Base-by-base conservation (phyloP, 2,113 vertebrate species). In the Tupaia chinensis region DNA sequence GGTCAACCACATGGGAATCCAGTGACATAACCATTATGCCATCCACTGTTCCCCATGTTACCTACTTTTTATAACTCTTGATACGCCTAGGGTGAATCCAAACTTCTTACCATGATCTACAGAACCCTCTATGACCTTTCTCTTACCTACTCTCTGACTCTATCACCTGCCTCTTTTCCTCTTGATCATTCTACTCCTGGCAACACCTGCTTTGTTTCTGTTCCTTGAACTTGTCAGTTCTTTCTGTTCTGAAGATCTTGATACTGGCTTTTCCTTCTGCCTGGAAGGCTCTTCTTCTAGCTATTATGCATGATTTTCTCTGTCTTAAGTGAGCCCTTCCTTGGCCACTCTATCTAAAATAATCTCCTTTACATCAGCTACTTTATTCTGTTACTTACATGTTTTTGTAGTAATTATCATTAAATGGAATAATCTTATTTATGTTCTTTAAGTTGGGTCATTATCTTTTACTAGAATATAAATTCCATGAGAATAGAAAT, bases 31-130 rank as follows among this genome's bases (percentile, higher is more conserved):
- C 44, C 44, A 44, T 44, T 44, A 44, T 44, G 44, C 44, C 44
- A 44, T 44, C 44, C 44, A 44, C 44, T 44, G 44, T 44, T 44
- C 44, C 44, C 34, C 34, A 87, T 27, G 6, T 65, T 56, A 68
- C n/a, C 74, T 95, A 74, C 29, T 95, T 95, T 9, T 81, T 79
- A 87, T 95, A 93, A n/a, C 3, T 14, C n/a, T 88, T 61, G 32
- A 58, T 65, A 84, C 1, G 80, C 9, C 60, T 9, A 74, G 16
- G 9, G 23, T 95, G 23, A 96, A 93, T 82, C 6, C 20, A 88
- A 83, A 58, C 6, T 93, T 6, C 8, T 86, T 93, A 53, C 20
- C 66, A 95, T 54, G 54, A 69, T 32, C 29, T 76, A 72, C 22
- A 92, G n/a, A 93, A 79, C 1, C 10, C 11, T 84, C 14, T 53